Evolutionary conservation across 2,797 vertebrate genomes (phyloP).

Genomic region (Phrynocephalus forsythii): DNA sequence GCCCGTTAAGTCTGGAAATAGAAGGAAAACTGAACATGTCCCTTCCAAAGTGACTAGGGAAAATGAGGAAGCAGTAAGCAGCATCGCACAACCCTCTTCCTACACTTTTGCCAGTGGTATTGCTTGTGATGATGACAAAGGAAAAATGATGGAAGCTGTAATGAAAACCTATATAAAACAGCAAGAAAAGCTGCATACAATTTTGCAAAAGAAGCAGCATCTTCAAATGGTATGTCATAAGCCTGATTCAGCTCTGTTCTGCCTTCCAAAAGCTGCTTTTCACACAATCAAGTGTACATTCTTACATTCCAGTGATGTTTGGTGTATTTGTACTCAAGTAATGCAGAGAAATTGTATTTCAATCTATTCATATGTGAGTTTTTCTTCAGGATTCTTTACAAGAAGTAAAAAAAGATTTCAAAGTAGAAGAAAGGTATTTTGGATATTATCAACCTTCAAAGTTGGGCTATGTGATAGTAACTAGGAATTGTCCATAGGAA

Average conservation of each 20-base stretch:
- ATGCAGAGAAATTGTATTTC: not conserved
- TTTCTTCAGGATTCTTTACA: not conserved
- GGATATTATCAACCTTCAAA: not conserved
- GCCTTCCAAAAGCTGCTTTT: slow-evolving; percentile 12
- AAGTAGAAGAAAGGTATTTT: not conserved
- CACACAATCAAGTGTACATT: not conserved
- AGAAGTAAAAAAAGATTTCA: not conserved
- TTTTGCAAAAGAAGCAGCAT: slow-evolving; percentile 93
- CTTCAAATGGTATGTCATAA: slow-evolving; percentile 90
- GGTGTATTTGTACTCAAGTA: not conserved
- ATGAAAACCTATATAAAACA: slow-evolving; percentile 95
- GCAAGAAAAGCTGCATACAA: slow-evolving; percentile 93
- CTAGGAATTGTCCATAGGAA: not conserved
- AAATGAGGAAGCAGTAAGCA: slow-evolving; percentile 70
- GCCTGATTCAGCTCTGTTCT: slow-evolving; percentile 32
- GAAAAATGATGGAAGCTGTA: slow-evolving; percentile 95
- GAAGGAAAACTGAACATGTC: slow-evolving; percentile 79
- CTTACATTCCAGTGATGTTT: not conserved
- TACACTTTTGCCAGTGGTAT: slow-evolving; percentile 78
- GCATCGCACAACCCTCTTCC: slow-evolving; percentile 72
- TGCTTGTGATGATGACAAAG: slow-evolving; percentile 92
- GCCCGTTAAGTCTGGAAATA: slow-evolving; percentile 76
- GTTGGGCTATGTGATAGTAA: not conserved
- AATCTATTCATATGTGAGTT: not conserved
- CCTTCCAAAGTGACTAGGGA: slow-evolving; percentile 79